Evolutionary conservation across 2,888 invertebrate genomes (phyloP), one percentile per base, ranked within the genome.

Genomic region (Acronicta aceris): DNA sequence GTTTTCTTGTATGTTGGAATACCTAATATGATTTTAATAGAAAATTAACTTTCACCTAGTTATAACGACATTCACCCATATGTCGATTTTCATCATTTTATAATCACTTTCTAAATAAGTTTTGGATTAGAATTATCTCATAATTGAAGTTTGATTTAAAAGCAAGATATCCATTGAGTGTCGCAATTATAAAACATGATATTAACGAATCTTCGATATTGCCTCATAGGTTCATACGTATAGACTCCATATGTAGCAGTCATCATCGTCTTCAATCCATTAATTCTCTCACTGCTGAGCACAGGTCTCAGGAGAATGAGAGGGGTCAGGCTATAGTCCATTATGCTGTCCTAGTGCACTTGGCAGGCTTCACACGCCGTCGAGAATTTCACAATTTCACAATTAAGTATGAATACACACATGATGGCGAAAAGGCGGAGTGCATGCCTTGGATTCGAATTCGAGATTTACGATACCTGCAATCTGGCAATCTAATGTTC

Each of bases 71-170:
- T 38, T n/a, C 6, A 6, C n/a, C n/a, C n/a, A n/a, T 60, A 47
- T 38, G 36, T 53, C 17, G n/a, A 17, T 33, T 60, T 40, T 36
- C 0, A 10, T 1, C 43, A n/a, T 4, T 17, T 45, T 30, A 17
- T 43, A 16, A 41, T 56, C 13, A 49, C 45, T 62, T 66, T 62
- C 40, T 52, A 46, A 48, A 46, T 60, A 25, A 43, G 1, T 51
- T 51, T 16, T 30, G 16, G 5, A 15, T 46, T 41, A 8, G 17
- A 45, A 56, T 56, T 55, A 45, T 36, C 21, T 48, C 40, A 5
- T 17, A 27, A 62, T 53, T 38, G 16, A 38, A 46, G 33, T 33
- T 50, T 38, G 16, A 49, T 45, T 40, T 16, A 13, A 13, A 17
- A 25, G 16, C 42, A 38, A n/a, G 0, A 15, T 33, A 33, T 12